A percentile compares a stretch with the other conserved stretches of the same genome.
phyloP scores from a whole-genome alignment of 2,888 invertebrate genomes.

The Globia sparganii region DNA sequence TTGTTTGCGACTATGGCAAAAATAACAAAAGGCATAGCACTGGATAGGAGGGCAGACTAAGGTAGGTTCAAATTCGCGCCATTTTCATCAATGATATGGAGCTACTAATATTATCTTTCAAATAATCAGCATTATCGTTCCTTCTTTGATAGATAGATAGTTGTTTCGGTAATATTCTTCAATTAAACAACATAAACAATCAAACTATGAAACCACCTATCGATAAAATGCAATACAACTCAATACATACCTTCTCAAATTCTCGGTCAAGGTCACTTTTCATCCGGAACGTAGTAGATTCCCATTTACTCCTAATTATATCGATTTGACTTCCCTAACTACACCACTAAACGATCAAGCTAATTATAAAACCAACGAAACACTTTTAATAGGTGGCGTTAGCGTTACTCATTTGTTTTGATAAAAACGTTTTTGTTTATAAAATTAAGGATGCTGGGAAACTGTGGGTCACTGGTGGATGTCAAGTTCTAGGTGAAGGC shows the following conservation, averaged over 20 bases:
- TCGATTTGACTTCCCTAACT: slow-evolving; percentile 8
- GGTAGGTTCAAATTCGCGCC: background rate
- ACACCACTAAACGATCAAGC: background rate
- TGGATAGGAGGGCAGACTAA: background rate
- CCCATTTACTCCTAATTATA: background rate
- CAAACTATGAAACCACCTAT: background rate
- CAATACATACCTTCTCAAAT: slow-evolving; percentile 48
- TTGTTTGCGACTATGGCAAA: background rate
- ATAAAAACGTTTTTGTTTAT: slow-evolving; percentile 38
- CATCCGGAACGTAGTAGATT: slow-evolving; percentile 22
- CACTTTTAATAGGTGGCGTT: too few species aligned
- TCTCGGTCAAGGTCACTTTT: slow-evolving; percentile 56
- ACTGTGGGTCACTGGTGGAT: slow-evolving; percentile 71
- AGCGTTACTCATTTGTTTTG: slow-evolving; percentile 11
- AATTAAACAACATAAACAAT: background rate
- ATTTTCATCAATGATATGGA: background rate
- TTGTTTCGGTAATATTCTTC: background rate
- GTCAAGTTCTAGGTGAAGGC: slow-evolving; percentile 82
- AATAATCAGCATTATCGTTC: background rate
- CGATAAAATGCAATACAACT: background rate
- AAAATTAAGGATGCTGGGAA: slow-evolving; percentile 36
- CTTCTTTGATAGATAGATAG: background rate
- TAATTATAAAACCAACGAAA: background rate
- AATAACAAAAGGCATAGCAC: background rate
- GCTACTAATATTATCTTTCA: background rate